These are phyloP conservation scores for Ips typographus DNA, from an alignment of 1,140 invertebrate genomes.

Conservation along the genomic window DNA sequence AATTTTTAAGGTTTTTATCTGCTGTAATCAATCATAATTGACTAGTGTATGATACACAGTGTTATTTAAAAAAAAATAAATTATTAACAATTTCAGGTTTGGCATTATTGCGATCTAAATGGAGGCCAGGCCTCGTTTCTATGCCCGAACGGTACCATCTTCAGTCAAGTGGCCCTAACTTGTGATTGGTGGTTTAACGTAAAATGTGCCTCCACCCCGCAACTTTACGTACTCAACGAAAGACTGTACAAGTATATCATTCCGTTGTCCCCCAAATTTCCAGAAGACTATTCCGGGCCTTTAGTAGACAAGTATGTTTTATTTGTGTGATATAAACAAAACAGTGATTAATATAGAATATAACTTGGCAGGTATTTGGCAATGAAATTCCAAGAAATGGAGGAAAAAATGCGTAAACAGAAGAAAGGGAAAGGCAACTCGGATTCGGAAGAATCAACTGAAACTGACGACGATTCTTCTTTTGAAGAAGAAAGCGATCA, in stretches of 20 bases:
- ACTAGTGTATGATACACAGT: background rate
- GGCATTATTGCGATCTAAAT: conserved; percentile 90
- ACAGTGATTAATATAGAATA: background rate
- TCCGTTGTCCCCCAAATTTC: conserved; percentile 81
- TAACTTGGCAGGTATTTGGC: conserved; percentile 64
- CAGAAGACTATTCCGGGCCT: conserved; percentile 82
- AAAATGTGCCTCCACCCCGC: conserved; percentile 75
- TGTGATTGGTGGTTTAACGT: conserved; percentile 95
- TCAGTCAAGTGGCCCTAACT: conserved; percentile 81
- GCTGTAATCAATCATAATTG: too few species aligned
- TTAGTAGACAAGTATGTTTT: conserved; percentile 71
- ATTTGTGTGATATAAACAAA: background rate
- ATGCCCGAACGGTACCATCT: conserved; percentile 89
- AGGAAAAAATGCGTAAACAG: conserved; percentile 65
- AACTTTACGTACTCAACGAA: conserved; percentile 85
- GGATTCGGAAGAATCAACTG: conserved; percentile 39
- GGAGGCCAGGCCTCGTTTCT: conserved; percentile 87
- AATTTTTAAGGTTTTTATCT: too few species aligned
- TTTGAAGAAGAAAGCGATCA: conserved; percentile 28
- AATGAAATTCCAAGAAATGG: conserved; percentile 80
- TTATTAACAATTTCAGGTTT: conserved; percentile 63
- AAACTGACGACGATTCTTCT: conserved; percentile 30
- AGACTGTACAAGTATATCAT: conserved; percentile 85
- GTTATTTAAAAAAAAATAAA: conserved; percentile 1
- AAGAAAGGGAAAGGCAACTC: conserved; percentile 49